phyloP scores from a whole-genome alignment of 1,140 invertebrate genomes.

The Druon quercuslanigerum region DNA sequence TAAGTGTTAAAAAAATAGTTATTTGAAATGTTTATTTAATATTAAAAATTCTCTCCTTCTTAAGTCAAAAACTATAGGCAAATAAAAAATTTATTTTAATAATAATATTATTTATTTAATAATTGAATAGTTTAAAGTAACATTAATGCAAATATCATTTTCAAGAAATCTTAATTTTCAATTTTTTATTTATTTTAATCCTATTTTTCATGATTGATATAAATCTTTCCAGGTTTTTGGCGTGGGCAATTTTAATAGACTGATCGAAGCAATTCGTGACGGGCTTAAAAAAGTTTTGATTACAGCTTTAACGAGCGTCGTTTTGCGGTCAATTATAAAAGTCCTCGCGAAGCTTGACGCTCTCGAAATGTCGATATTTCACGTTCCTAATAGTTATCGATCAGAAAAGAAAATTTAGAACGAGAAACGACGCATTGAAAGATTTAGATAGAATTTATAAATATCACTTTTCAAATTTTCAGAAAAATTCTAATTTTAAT shows the following conservation, averaged over 20 bases:
- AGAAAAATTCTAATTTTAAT: too few species aligned
- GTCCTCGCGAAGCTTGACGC: background rate
- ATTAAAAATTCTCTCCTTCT: too few species aligned
- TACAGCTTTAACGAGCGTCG: constrained; percentile 3
- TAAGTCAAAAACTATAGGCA: too few species aligned
- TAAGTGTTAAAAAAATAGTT: too few species aligned
- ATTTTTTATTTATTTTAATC: constrained; percentile 34
- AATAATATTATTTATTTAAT: too few species aligned
- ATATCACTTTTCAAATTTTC: too few species aligned
- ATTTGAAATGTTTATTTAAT: too few species aligned
- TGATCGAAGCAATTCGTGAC: background rate
- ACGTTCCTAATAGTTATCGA: background rate
- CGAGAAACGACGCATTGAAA: background rate
- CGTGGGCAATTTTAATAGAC: background rate
- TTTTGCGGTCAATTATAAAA: constrained; percentile 15
- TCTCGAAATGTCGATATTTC: constrained; percentile 3
- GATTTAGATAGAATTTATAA: background rate
- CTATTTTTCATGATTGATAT: constrained; percentile 1
- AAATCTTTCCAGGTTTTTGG: background rate
- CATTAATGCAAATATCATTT: too few species aligned
- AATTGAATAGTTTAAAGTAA: too few species aligned
- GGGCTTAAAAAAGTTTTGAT: constrained; percentile 18
- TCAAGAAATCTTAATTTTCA: background rate
- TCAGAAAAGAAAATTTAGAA: background rate
- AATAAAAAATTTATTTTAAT: too few species aligned